Base-by-base conservation (phyloP, 2,888 invertebrate genomes). In the Eristalis pertinax region DNA sequence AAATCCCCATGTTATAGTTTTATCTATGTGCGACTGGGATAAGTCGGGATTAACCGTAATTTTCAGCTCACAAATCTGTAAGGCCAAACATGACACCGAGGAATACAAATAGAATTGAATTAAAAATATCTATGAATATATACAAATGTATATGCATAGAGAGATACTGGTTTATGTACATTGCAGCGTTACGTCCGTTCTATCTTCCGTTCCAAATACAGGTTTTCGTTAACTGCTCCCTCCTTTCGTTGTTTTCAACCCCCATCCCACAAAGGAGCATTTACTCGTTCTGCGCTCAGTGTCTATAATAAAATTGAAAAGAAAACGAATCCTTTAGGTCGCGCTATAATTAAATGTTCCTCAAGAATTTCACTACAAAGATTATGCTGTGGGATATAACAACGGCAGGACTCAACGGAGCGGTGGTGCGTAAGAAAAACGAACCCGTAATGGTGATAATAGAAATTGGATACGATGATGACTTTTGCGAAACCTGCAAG, bases 321-420 rank as follows among this genome's bases (percentile, higher is more conserved):
- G 65, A 67, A 67, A 67, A 67, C 35, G 41, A 67, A 67, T 67
- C 65, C 65, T 67, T 67, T 67, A 24, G 65, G 65, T 41, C 65
- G 65, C 38, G 65, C 65, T 38, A 67, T 67, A 67, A 67, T 67
- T 67, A 60, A 60, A 60, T 60, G 60, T 60, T 60, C 60, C 26
- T 60, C 26, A 60, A 60, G 60, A 60, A 60, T 60, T 60, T 60
- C 60, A 60, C 60, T 60, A 24, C 26, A 60, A 60, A 13, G 60
- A 60, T 60, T 60, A 60, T 60, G 26, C n/a, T 60, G 60, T 60
- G 60, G 60, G 13, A 60, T 24, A 26, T 26, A 60, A 60, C 60
- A 60, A 60, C 60, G 15, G 11, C 11, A 10, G 60, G 26, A 60
- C 15, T 60, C 26, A 60, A 26, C 26, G 13, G 60, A n/a, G 60